Evolutionary conservation across 1,140 invertebrate species (phyloP).

Genomic region (Liolophura sinensis): DNA sequence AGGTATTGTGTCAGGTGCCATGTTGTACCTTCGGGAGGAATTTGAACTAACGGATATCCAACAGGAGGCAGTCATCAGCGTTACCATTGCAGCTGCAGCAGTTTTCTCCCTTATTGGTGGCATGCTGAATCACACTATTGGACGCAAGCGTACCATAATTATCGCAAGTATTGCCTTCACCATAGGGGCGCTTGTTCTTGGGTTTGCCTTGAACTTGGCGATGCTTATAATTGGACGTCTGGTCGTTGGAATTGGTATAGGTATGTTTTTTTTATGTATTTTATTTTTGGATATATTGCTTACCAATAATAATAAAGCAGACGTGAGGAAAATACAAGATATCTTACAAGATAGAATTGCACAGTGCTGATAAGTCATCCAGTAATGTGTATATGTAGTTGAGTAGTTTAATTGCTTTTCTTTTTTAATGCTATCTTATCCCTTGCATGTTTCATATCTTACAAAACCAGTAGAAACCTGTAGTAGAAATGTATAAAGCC

Average conservation of each 20-base stretch:
- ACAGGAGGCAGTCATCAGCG: slow-evolving; percentile 62
- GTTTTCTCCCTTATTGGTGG: slow-evolving; percentile 52
- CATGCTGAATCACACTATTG: slow-evolving; percentile 60
- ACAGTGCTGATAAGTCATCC: too few species aligned
- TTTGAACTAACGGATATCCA: slow-evolving; percentile 57
- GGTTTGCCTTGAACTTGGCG: slow-evolving; percentile 56
- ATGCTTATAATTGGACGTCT: slow-evolving; percentile 63
- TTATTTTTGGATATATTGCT: too few species aligned
- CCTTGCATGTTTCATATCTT: too few species aligned
- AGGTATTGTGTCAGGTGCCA: slow-evolving; percentile 68
- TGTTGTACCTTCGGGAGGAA: slow-evolving; percentile 60
- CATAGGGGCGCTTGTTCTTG: slow-evolving; percentile 63
- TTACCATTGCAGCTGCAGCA: slow-evolving; percentile 49
- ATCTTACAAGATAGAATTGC: too few species aligned
- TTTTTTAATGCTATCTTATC: too few species aligned
- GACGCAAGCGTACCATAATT: slow-evolving; percentile 64
- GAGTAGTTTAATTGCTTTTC: too few species aligned
- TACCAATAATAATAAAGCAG: too few species aligned
- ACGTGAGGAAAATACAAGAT: too few species aligned
- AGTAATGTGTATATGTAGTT: too few species aligned
- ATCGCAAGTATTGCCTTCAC: slow-evolving; percentile 65
- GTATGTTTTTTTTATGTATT: slow-evolving; percentile 56
- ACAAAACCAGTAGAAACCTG: too few species aligned
- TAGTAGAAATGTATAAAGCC: too few species aligned
- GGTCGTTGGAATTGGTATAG: slow-evolving; percentile 67